A percentile compares a stretch with the other conserved stretches of the same genome.
phyloP scores from a whole-genome alignment of 2,113 vertebrate genomes.

The Hydrolagus affinis region DNA sequence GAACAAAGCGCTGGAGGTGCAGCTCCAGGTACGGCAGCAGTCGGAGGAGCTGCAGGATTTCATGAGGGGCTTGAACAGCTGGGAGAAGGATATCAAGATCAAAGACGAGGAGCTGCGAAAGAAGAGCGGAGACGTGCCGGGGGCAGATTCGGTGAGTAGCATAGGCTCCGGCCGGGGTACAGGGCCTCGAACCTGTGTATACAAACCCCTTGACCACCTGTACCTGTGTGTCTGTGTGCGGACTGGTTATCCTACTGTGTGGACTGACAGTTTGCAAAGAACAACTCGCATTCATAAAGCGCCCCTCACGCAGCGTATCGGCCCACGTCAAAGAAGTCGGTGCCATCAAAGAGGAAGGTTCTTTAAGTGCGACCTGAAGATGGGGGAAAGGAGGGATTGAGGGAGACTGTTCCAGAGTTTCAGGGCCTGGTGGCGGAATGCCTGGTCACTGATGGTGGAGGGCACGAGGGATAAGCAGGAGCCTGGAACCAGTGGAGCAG shows the following conservation, averaged over 20 bases:
- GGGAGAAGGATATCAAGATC: conserved; percentile 85
- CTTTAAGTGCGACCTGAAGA: too few relatives aligned
- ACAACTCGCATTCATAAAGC: too few relatives aligned
- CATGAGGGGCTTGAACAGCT: conserved; percentile 78
- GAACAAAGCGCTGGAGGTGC: conserved; percentile 72
- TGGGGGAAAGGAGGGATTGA: too few relatives aligned
- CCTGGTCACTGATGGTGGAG: too few relatives aligned
- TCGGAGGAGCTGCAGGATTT: conserved; percentile 84
- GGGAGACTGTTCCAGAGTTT: too few relatives aligned
- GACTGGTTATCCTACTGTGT: not conserved
- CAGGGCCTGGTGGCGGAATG: too few relatives aligned
- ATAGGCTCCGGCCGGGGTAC: not conserved
- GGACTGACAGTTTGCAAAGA: too few relatives aligned
- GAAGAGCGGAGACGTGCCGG: conserved; percentile 45
- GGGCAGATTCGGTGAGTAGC: not conserved
- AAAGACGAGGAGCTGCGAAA: conserved; percentile 72
- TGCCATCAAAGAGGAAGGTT: too few relatives aligned
- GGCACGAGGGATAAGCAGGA: too few relatives aligned
- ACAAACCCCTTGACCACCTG: not conserved
- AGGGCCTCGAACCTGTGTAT: not conserved
- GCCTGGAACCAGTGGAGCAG: too few relatives aligned
- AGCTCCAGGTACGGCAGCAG: conserved; percentile 85
- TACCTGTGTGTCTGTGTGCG: not conserved
- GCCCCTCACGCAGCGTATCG: too few relatives aligned
- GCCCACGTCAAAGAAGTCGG: too few relatives aligned